These are phyloP conservation scores for Amphimallon solstitiale DNA, from an alignment of 2,888 invertebrate species.

Conservation along the genomic window DNA sequence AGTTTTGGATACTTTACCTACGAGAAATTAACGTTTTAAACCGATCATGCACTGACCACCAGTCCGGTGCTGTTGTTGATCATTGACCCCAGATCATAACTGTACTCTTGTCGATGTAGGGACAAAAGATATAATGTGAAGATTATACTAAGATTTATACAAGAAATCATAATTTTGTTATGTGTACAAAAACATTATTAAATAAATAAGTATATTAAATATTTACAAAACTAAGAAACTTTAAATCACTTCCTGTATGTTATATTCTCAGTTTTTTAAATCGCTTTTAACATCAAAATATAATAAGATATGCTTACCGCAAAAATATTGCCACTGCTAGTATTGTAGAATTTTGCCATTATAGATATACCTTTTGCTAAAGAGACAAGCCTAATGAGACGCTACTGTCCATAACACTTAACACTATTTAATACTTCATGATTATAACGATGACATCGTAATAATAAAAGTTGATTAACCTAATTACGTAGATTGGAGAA, in stretches of 20 bases:
- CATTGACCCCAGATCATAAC: conserved; percentile 60
- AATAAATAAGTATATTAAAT: no score
- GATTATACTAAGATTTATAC: neutral
- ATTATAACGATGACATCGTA: conserved; percentile 9
- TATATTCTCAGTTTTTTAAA: neutral
- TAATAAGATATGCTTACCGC: conserved; percentile 11
- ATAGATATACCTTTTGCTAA: conserved; percentile 11
- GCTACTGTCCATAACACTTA: conserved; percentile 25
- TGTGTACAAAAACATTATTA: neutral
- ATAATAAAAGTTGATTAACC: conserved; percentile 1
- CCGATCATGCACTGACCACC: conserved; percentile 32
- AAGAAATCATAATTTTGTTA: neutral
- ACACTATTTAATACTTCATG: conserved; percentile 21
- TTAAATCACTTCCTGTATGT: neutral
- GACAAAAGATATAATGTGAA: conserved; percentile 46
- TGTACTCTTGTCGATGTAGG: conserved; percentile 58
- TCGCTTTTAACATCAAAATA: neutral
- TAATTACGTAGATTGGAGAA: conserved; percentile 1
- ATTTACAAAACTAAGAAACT: no score
- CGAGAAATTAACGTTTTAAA: conserved; percentile 18
- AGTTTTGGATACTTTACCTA: conserved; percentile 1
- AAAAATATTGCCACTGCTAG: conserved; percentile 3
- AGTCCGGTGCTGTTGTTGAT: conserved; percentile 41
- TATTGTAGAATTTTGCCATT: conserved; percentile 21
- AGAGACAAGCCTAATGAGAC: neutral